Evolutionary conservation across 2,113 vertebrate species (phyloP).

Genomic region (Bombycilla garrulus): DNA sequence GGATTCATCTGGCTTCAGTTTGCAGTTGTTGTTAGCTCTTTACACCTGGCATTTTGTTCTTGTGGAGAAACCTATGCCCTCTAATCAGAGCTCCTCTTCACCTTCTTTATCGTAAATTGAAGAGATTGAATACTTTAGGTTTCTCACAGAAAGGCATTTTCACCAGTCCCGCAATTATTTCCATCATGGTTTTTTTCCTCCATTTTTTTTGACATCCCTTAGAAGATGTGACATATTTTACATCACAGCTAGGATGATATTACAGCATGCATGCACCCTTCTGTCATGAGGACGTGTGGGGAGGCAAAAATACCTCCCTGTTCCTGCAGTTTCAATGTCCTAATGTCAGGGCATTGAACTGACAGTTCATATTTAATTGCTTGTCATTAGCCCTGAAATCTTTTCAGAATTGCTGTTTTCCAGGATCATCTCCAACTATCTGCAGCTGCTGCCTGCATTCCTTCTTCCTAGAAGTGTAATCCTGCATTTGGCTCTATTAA

Average conservation of each 20-base stretch:
- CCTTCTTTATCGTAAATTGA: neutral
- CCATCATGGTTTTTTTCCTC: neutral
- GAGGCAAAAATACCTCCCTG: constrained; percentile 11
- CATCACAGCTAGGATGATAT: neutral
- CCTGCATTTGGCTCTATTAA: constrained; percentile 34
- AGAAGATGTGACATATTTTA: neutral
- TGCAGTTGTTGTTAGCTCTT: constrained; percentile 7
- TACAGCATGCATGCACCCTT: neutral
- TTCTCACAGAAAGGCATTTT: neutral
- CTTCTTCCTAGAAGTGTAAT: constrained; percentile 15
- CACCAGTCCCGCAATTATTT: neutral
- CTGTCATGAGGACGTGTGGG: neutral
- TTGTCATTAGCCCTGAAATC: constrained; percentile 12
- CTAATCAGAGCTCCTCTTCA: constrained; percentile 5
- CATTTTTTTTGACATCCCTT: neutral
- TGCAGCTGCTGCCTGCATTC: constrained; percentile 56
- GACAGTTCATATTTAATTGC: constrained; percentile 18
- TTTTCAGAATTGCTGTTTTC: constrained; percentile 31
- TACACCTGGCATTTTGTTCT: neutral
- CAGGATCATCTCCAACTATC: neutral
- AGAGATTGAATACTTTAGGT: neutral
- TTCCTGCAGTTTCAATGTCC: neutral
- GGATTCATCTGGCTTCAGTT: neutral
- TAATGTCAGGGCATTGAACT: neutral
- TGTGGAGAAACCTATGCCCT: neutral